Evolutionary conservation across 2,888 invertebrate species (phyloP), one percentile per base, ranked within the genome.

Genomic region (Tortricodes alternella): DNA sequence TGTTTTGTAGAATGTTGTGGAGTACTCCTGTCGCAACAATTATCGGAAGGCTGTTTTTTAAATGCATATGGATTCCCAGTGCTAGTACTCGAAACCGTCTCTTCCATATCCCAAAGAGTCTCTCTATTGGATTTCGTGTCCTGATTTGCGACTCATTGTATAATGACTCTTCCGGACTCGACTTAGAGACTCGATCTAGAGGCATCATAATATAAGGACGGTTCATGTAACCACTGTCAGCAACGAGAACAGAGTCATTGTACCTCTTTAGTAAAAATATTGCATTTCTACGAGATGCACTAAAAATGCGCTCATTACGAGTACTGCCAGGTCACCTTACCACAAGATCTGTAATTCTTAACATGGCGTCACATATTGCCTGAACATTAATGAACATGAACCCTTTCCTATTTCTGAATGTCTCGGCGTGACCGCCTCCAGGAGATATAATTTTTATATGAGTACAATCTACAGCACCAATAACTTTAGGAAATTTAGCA

Each of bases 251-350:
- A 2, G 32, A n/a, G 11, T 32, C 9, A 9, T 11, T 11, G 11
- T 32, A 32, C 8, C 9, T n/a, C 2, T 9, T 9, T 4, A n/a
- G 5, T 9, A n/a, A 9, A 32, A 32, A 32, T n/a, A 32, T 11
- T 5, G 32, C 32, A 32, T 32, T 32, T 7, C 32, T 32, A 11
- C 3, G 11, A n/a, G 32, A 32, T n/a, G 32, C n/a, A 32, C 11
- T 32, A n/a, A n/a, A 32, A 32, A 32, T 35, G n/a, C 8, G 19
- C 9, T 35, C 23, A 39, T 67, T 66, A 53, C 66, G 67, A 3
- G 59, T 41, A 6, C 61, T 62, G 18, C 68, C 68, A 27, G 68
- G 67, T 67, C 70, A 72, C 16, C 68, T 51, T 15, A 59, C 58
- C 8, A 70, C 67, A 11, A 72, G 57, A 46, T 71, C 59, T 16